Evolutionary conservation across 2,888 invertebrate species (phyloP).

Genomic region (Villa cingulata): DNA sequence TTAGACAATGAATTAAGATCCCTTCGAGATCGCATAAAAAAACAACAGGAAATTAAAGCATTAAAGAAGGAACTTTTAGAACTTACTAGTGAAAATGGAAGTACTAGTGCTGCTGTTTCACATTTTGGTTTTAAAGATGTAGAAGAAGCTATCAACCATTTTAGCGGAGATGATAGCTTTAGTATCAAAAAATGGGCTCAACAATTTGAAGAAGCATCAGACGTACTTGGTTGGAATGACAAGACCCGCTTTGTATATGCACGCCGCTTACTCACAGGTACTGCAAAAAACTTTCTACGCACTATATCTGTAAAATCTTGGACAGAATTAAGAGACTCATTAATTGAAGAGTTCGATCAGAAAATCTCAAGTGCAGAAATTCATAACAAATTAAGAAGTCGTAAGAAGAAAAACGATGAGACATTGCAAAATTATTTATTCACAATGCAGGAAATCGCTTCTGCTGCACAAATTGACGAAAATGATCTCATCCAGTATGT

Average conservation of each 20-base stretch:
- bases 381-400: conserved; percentile 2
- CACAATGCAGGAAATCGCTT: conserved; percentile 10
- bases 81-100: too few species aligned
- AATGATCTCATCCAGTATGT: conserved; percentile 6
- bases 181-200: too few species aligned
- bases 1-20: too few species aligned
- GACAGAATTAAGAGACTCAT: background rate
- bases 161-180: too few species aligned
- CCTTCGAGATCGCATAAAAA: too few species aligned
- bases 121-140: too few species aligned
- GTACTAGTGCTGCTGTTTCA: too few species aligned
- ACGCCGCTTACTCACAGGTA: conserved; percentile 1
- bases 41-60: too few species aligned
- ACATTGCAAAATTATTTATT: conserved; percentile 6
- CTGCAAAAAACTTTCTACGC: conserved; percentile 2
- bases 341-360: conserved; percentile 5
- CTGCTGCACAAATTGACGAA: conserved; percentile 5
- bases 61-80: too few species aligned
- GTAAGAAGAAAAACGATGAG: conserved; percentile 3
- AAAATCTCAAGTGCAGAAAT: conserved; percentile 3
- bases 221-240: background rate
- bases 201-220: too few species aligned
- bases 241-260: background rate
- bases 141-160: too few species aligned
- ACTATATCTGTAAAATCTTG: conserved; percentile 3